Evolutionary conservation across 2,113 vertebrate genomes (phyloP), one percentile per base, ranked within the genome.

Genomic region (Indicator maculatus): DNA sequence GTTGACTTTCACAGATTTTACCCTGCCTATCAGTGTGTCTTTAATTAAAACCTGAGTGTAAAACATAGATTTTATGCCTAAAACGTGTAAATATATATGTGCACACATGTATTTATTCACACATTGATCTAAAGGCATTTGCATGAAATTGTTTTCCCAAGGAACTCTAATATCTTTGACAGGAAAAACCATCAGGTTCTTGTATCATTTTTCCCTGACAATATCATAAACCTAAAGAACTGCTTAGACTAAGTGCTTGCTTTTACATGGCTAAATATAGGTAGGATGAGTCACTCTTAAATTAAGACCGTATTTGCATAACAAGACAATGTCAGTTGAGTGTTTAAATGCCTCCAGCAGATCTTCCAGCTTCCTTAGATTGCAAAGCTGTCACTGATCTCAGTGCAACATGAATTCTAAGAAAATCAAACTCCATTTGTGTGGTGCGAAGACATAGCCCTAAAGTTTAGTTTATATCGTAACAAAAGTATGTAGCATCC

Each of bases 211-310:
- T 80, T 83, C 59, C 59, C 72, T 86, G 79, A 71, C 60, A 77
- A 1, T 85, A 64, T 83, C 72, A 66, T 73, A 95, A 94, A 86
- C 72, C 28, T 86, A 12, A 89, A 73, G 59, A 93, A 50, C 60
- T 85, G 55, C 82, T 91, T 93, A 89, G 82, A 8, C 41, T 83
- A 86, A 94, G 88, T 86, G 83, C 64, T 89, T 86, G 82, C 64
- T 93, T 89, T 94, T 73, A 86, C 9, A 4, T 33, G 52, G 67
- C 82, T 94, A 93, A 88, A 89, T 93, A 93, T 91, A 88, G 92
- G 79, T 71, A 30, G 72, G 27, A 89, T 91, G 83, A 88, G 80
- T 95, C 88, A 83, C 92, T 89, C 52, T 30, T 92, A 67, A 83
- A 33, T 60, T 52, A 79, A 90, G 78, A 93, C n/a, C 18, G 52